Conservation (phyloP, 2,888 invertebrate genomes). For the Peribatodes rhomboidaria region DNA sequence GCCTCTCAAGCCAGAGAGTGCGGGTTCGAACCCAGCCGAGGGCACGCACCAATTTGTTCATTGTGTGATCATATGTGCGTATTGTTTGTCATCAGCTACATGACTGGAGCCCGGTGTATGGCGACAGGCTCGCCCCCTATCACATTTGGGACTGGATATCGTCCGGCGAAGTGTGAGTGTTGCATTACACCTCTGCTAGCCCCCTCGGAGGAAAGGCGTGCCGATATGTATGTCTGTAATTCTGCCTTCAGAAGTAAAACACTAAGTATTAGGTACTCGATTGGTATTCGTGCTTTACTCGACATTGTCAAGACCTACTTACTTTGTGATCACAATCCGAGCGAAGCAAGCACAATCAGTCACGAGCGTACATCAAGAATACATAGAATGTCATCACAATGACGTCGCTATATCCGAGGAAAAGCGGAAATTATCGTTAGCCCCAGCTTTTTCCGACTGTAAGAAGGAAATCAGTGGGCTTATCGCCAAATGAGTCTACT, state of each 20-base stretch:
- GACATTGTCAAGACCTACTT: not conserved
- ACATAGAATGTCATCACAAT: conserved; percentile 36
- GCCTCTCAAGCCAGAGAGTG: too few species aligned
- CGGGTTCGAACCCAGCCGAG: too few species aligned
- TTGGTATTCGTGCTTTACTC: not conserved
- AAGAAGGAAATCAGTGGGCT: conserved; percentile 41
- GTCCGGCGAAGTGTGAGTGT: too few species aligned
- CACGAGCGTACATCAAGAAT: conserved; percentile 11
- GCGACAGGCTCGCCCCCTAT: too few species aligned
- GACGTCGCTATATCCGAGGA: conserved; percentile 32
- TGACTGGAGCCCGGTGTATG: too few species aligned
- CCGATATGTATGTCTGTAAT: too few species aligned
- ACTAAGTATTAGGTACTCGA: not conserved
- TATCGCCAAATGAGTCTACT: conserved; percentile 46
- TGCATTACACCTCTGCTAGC: too few species aligned
- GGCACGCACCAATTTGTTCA: too few species aligned
- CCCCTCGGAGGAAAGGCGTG: too few species aligned
- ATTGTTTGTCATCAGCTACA: too few species aligned
- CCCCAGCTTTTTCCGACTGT: conserved; percentile 36
- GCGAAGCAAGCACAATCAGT: conserved; percentile 7
- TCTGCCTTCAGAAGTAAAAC: not conserved
- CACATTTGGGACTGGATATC: too few species aligned
- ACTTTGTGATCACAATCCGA: not conserved
- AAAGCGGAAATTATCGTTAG: conserved; percentile 42
- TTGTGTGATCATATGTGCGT: too few species aligned